Base-by-base conservation (phyloP, 2,888 invertebrate species). In the Cerastoderma edule region DNA sequence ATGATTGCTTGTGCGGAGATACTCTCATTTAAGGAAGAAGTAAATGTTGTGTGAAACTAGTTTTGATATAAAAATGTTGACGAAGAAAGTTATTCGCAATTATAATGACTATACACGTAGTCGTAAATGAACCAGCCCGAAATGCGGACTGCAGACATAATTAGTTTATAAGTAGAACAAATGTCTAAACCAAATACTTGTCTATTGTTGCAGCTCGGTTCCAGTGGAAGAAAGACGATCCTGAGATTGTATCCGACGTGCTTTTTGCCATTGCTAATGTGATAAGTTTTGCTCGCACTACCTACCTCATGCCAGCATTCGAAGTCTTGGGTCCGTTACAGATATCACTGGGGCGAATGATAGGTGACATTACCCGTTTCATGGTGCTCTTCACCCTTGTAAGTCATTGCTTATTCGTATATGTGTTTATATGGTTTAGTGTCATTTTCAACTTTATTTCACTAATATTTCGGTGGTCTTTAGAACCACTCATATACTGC, bases 231-330 rank as follows among this genome's bases (percentile, higher is more conserved):
- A 85, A 89, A 46, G 89, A 92, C 72, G 93, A 93, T 78, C 92
- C 92, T 5, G 92, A 92, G 86, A 92, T 92, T 19, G 90, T 93
- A 32, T 91, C 92, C 0, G 93, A 93, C 77, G 92, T 92, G 5
- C 79, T 93, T 69, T 92, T 93, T 83, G 92, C 93, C 66, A 90
- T 93, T 60, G 92, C 92, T 65, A 93, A 93, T 84, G 92, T 92
- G 69, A 87, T 92, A 80, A 92, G 91, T 82, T 92, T 93, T 80
- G 92, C 92, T 32, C 85, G 93, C 30, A 93, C 92, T 19, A 92
- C 92, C 75, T 92, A 92, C 89, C 89, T 93, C 81, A 92, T 93
- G 92, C 93, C 93, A 19, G 92, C 92, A 30, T 92, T 92, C 78
- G 92, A 92, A 83, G 91, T 92, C 32, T 87, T 93, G 46, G 93